A percentile compares a stretch with the other conserved stretches of the same genome.
These are phyloP conservation scores for Erythrocercus mccallii DNA, from an alignment of 2,113 vertebrate species.

Conservation along the genomic window DNA sequence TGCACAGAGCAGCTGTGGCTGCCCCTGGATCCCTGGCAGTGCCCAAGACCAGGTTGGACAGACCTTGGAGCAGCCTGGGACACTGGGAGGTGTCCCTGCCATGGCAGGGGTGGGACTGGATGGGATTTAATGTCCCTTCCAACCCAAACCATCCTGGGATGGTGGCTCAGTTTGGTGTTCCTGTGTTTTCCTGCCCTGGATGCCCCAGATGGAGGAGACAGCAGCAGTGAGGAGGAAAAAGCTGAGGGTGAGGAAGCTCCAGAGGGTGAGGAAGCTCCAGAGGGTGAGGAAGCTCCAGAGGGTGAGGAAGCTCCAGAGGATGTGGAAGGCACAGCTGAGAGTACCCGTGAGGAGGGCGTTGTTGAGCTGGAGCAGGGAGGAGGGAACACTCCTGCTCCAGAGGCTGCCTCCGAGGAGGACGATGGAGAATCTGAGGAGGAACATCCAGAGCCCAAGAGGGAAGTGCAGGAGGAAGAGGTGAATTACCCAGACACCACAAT, in stretches of 20 bases:
- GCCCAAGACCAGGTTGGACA: fast-evolving
- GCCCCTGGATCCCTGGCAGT: not conserved
- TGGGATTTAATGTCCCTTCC: not conserved
- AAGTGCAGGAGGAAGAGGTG: slow-evolving; percentile 67
- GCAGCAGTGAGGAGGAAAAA: slow-evolving; percentile 66
- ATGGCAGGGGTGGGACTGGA: fast-evolving
- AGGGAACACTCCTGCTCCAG: not conserved
- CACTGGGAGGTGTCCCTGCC: not conserved
- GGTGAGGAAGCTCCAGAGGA: not conserved
- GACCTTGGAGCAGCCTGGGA: not conserved
- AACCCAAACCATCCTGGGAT: not conserved
- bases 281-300: not conserved
- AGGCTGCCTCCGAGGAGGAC: slow-evolving; percentile 59
- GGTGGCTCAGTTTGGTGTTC: not conserved
- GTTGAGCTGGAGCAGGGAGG: not conserved
- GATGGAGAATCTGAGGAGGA: slow-evolving; percentile 51
- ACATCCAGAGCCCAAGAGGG: not conserved
- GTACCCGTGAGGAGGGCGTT: not conserved
- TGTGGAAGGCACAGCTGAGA: not conserved
- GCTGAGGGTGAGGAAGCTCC: not conserved
- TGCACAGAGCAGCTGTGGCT: not conserved
- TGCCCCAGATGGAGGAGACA: slow-evolving; percentile 51
- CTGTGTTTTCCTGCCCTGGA: not conserved
- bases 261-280: not conserved
- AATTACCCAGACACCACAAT: slow-evolving; percentile 91